These are phyloP conservation scores for Agriotes lineatus DNA, from an alignment of 2,888 invertebrate species.

Conservation along the genomic window DNA sequence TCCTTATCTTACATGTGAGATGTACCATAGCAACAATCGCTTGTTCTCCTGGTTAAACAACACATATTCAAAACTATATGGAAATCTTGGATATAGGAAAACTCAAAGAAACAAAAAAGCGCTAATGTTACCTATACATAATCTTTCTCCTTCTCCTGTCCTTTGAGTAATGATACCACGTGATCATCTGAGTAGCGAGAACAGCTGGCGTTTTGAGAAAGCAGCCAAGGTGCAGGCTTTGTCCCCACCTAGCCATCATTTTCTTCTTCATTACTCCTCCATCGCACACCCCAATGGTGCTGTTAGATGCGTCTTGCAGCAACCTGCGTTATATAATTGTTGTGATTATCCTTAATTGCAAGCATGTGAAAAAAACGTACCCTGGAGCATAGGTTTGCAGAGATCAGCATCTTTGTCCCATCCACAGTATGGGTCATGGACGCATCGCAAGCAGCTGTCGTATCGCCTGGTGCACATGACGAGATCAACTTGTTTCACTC, in stretches of 20 bases:
- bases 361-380: too few species aligned
- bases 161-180: slow-evolving; percentile 90
- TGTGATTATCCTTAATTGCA: too few species aligned
- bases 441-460: slow-evolving; percentile 92
- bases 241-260: slow-evolving; percentile 92
- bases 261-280: slow-evolving; percentile 89
- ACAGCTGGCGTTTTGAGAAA: slow-evolving; percentile 92
- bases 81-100: too few species aligned
- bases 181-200: slow-evolving; percentile 83
- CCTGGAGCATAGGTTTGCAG: slow-evolving; percentile 88
- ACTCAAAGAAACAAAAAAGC: too few species aligned
- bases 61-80: too few species aligned
- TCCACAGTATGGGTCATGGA: slow-evolving; percentile 96
- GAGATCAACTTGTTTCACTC: slow-evolving; percentile 89
- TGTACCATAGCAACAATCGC: too few species aligned
- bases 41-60: too few species aligned
- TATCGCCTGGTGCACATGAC: slow-evolving; percentile 92
- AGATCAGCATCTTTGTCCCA: slow-evolving; percentile 93
- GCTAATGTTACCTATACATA: slow-evolving; percentile 74
- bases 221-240: slow-evolving; percentile 91
- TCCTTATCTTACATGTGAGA: too few species aligned
- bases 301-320: slow-evolving; percentile 91
- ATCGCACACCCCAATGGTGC: slow-evolving; percentile 90
- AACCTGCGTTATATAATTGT: too few species aligned
- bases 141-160: slow-evolving; percentile 88